Conservation (phyloP, 2,797 vertebrate genomes). For the Tauraco hartlaubi region DNA sequence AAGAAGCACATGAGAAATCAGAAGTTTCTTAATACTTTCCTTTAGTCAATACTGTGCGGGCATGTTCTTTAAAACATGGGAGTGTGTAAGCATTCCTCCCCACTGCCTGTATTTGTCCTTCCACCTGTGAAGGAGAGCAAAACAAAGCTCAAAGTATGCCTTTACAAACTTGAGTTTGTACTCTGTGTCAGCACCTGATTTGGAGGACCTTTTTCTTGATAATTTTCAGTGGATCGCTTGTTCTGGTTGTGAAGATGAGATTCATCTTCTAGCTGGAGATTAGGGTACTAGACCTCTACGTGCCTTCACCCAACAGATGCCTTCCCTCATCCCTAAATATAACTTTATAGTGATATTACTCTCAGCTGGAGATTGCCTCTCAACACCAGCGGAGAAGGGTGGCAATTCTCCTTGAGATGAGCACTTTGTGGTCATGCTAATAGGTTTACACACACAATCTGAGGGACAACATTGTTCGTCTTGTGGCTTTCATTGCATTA, state of each 20-base stretch:
- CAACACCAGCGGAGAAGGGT: rapidly evolving
- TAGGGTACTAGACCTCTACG: background rate
- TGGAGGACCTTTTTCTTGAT: background rate
- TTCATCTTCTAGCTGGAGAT: background rate
- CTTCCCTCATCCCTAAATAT: background rate
- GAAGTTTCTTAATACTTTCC: background rate
- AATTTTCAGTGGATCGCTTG: background rate
- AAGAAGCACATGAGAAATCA: background rate
- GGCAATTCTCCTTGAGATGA: background rate
- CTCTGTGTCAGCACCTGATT: background rate
- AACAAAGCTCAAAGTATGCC: background rate
- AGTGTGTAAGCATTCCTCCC: background rate
- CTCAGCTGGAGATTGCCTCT: background rate
- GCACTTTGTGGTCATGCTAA: background rate
- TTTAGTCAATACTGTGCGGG: background rate
- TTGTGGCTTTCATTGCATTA: background rate
- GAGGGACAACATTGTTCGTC: background rate
- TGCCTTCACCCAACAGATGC: background rate
- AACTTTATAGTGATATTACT: background rate
- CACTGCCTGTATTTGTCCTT: background rate
- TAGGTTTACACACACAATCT: background rate
- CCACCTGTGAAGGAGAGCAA: background rate
- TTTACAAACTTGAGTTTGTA: background rate
- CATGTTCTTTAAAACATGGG: background rate
- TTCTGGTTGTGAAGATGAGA: background rate